Base-by-base conservation (phyloP, 2,113 vertebrate species). In the Carettochelys insculpta region DNA sequence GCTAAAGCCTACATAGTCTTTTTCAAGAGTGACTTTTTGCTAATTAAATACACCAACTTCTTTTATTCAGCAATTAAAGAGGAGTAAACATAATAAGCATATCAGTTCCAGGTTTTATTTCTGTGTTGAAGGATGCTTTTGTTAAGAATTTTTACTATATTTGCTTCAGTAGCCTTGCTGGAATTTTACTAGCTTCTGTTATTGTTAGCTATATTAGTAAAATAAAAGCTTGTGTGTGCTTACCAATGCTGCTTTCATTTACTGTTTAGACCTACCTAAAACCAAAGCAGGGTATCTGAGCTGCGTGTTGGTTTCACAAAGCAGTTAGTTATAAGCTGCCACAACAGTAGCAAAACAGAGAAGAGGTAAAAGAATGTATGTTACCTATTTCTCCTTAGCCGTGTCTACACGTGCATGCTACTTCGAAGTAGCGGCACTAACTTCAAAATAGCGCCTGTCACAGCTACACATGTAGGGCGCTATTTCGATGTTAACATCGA, bases 101-200 rank as follows among this genome's bases (percentile, higher is more conserved):
- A 6, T 24, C 76, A 75, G 47, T 24, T 61, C 31, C 3, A 38
- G 27, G 2, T 68, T 87, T 29, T 3, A 82, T 61, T 85, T 83
- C 43, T 41, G 43, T 77, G 61, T 22, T 61, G 56, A 41, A 19
- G 27, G 12, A 13, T 76, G 1, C n/a, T 45, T 68, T 86, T 52
- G 5, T 10, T 68, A 51, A 79, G 3, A 84, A 52, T 4, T 17
- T 11, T 56, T 91, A 83, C 7, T 61, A 7, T 87, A 91, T 83
- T 45, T 3, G 13, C 75, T 85, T 91, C 58, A 75, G 38, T 75
- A 56, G 58, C 61, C 61, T 88, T 86, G 4, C 3, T 90, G 84
- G 90, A 80, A 90, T 68, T 76, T 96, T 93, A 68, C 87, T 85
- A 53, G 34, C 71, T 90, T 85, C 53, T 80, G 22, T 13, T 53